Conservation (phyloP, 2,113 vertebrate species). For the Cyanocitta stelleri region DNA sequence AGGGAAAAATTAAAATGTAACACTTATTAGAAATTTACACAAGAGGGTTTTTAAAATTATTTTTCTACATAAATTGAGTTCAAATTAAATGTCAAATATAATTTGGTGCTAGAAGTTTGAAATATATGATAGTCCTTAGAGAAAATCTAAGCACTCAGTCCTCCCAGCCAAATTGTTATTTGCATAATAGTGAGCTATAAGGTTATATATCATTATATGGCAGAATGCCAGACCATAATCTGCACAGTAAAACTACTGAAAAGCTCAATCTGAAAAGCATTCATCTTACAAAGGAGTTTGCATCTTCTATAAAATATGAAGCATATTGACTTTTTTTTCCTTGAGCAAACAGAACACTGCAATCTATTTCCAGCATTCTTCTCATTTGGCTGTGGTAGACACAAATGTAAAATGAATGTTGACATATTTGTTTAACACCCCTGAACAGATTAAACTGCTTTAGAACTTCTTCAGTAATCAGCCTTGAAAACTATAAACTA, state of each 20-base stretch:
- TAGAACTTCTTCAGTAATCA: constrained; percentile 64
- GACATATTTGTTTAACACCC: constrained; percentile 69
- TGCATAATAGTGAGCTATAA: constrained; percentile 69
- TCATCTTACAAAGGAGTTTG: constrained; percentile 55
- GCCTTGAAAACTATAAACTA: constrained; percentile 63
- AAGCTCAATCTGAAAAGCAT: constrained; percentile 63
- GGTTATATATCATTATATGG: constrained; percentile 65
- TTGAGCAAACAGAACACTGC: constrained; percentile 51
- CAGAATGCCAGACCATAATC: constrained; percentile 64
- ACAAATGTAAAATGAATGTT: constrained; percentile 65
- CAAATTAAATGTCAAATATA: constrained; percentile 71
- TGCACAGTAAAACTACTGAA: constrained; percentile 64
- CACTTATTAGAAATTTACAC: background rate
- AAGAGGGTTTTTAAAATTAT: constrained; percentile 38
- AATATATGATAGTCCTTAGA: constrained; percentile 65
- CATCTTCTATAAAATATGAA: constrained; percentile 48
- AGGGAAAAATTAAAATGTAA: background rate
- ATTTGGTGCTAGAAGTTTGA: constrained; percentile 63
- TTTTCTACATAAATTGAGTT: constrained; percentile 58
- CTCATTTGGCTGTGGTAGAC: constrained; percentile 40
- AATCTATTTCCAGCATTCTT: constrained; percentile 57
- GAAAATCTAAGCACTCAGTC: constrained; percentile 54
- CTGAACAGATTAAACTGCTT: constrained; percentile 62
- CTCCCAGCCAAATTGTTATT: constrained; percentile 68
- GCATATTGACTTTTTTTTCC: constrained; percentile 34